Conservation (phyloP, 2,888 invertebrate species). For the Drosophila suboccidentalis region DNA sequence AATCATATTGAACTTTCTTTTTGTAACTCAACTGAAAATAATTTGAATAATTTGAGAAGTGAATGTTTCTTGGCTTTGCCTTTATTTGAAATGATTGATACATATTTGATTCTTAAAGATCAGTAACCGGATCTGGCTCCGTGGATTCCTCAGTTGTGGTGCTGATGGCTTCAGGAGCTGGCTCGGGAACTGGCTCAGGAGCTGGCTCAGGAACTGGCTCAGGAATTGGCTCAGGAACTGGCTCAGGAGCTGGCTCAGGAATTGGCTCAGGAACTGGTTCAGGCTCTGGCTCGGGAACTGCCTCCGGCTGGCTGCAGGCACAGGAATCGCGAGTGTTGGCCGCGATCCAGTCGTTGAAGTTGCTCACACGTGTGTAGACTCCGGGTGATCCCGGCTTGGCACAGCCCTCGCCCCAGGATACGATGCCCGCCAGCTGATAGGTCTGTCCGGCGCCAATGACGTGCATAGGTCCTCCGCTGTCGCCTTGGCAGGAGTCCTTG, state of each 20-base stretch:
- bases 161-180: constrained; percentile 16
- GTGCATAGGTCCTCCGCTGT: constrained; percentile 85
- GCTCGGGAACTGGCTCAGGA: background rate
- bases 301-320: constrained; percentile 86
- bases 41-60: background rate
- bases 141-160: constrained; percentile 36
- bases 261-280: constrained; percentile 67
- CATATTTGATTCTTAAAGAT: constrained; percentile 1
- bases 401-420: constrained; percentile 87
- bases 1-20: no score
- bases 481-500: constrained; percentile 85
- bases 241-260: constrained; percentile 89
- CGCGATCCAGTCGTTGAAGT: constrained; percentile 89
- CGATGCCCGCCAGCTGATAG: constrained; percentile 88
- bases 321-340: constrained; percentile 89
- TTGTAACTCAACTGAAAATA: no score
- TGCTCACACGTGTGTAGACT: constrained; percentile 93
- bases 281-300: constrained; percentile 21
- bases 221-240: no score
- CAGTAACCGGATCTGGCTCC: constrained; percentile 44
- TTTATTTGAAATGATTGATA: constrained; percentile 34
- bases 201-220: constrained; percentile 31
- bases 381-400: constrained; percentile 90
- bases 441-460: constrained; percentile 58
- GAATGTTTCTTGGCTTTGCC: constrained; percentile 12